Percentiles rank a stretch among this genome's conserved stretches.
Evolutionary conservation across 2,797 vertebrate species (phyloP).

Genomic region (Phoxinus dragarum): DNA sequence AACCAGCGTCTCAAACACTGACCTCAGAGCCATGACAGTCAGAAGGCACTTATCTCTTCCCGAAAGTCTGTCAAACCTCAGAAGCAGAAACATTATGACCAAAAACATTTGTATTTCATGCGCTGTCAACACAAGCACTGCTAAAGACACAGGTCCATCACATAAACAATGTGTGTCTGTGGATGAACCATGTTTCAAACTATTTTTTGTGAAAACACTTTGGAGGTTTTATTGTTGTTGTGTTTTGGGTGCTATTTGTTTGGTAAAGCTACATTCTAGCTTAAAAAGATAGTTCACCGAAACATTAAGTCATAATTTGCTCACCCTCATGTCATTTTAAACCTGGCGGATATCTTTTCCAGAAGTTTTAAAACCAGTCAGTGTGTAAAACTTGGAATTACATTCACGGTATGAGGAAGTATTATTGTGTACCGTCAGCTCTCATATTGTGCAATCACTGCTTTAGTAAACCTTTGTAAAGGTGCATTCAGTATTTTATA

Average conservation of each 20-base stretch:
- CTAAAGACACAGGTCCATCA: constrained; percentile 1
- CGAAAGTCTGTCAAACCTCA: constrained; percentile 32
- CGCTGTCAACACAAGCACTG: constrained; percentile 36
- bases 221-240: not conserved
- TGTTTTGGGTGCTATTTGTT: constrained; percentile 1
- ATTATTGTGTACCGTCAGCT: not conserved
- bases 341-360: not conserved
- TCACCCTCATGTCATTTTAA: not conserved
- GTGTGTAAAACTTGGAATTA: not conserved
- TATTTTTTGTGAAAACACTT: not conserved
- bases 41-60: constrained; percentile 45
- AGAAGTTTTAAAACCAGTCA: too few relatives aligned
- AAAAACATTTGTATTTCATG: constrained; percentile 9
- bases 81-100: constrained; percentile 27
- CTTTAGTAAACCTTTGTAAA: not conserved
- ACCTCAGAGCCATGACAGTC: constrained; percentile 45
- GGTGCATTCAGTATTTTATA: not conserved
- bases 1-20: constrained; percentile 34
- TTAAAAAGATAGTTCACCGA: not conserved
- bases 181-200: not conserved
- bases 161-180: not conserved
- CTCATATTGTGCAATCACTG: not conserved
- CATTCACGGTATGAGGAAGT: not conserved
- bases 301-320: not conserved
- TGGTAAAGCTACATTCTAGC: not conserved